Conservation (phyloP, 2,113 vertebrate species). For the Montifringilla adamsi region DNA sequence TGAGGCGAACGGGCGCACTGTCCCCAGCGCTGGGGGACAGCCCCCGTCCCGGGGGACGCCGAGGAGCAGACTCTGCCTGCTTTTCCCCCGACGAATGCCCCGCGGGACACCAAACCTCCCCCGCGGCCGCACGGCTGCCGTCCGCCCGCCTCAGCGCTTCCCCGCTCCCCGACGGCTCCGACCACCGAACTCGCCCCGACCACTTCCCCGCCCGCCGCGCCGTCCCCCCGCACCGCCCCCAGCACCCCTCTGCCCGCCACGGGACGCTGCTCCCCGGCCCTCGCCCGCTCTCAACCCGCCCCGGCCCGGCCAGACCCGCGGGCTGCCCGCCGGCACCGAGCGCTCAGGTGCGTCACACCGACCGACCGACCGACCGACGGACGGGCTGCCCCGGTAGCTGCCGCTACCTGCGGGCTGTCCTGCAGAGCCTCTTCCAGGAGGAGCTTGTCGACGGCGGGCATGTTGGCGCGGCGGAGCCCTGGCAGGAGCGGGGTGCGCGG, state of each 20-base stretch:
- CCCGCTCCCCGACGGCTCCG: neutral
- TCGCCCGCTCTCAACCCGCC: neutral
- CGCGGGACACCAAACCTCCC: neutral
- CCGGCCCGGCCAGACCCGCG: neutral
- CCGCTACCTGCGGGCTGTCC: conserved; percentile 94
- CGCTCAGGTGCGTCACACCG: neutral
- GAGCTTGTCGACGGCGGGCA: conserved; percentile 94
- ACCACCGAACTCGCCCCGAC: neutral
- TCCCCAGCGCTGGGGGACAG: fast-evolving
- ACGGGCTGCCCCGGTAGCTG: neutral
- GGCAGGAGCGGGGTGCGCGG: neutral
- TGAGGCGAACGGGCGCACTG: neutral
- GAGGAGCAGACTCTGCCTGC: neutral
- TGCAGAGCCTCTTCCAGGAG: conserved; percentile 93
- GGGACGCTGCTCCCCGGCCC: neutral
- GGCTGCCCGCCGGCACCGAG: neutral
- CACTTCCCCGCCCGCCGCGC: neutral
- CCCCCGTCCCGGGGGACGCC: too few relatives aligned
- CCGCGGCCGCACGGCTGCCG: neutral
- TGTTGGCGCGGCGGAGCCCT: conserved; percentile 65
- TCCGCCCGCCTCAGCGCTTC: neutral
- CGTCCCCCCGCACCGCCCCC: neutral
- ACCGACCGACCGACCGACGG: neutral
- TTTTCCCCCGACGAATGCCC: neutral
- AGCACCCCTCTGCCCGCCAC: neutral